phyloP scores from a whole-genome alignment of 2,797 vertebrate species.

The Anabacerthia variegaticeps region DNA sequence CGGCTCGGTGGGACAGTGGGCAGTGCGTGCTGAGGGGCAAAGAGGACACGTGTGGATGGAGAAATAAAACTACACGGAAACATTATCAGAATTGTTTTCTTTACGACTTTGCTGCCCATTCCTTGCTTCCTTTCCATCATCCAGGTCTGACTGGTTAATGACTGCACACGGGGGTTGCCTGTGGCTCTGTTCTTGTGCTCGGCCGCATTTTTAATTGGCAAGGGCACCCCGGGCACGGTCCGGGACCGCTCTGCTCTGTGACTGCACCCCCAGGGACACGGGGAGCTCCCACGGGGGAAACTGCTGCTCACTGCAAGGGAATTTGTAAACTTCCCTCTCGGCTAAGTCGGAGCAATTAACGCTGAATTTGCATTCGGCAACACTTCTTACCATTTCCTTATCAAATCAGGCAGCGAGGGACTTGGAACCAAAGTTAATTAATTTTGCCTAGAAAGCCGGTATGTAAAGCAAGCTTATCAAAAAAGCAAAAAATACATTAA shows the following conservation, averaged over 20 bases:
- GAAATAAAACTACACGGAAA: background rate
- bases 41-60: background rate
- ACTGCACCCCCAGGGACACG: background rate
- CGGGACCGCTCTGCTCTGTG: background rate
- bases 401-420: background rate
- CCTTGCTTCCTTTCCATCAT: background rate
- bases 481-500: background rate
- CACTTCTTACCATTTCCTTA: background rate
- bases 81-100: background rate
- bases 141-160: background rate
- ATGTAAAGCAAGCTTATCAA: background rate
- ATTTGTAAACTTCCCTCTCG: background rate
- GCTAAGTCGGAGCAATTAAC: background rate
- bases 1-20: background rate
- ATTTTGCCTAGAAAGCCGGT: background rate
- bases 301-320: background rate
- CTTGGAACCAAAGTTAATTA: background rate
- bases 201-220: conserved; percentile 9
- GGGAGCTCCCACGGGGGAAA: background rate
- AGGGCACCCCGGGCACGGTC: background rate
- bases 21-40: background rate
- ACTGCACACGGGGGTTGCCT: background rate
- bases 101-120: background rate
- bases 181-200: background rate
- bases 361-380: conserved; percentile 1